Percentiles rank a stretch among this genome's conserved stretches.
phyloP scores from a whole-genome alignment of 2,888 invertebrate genomes.

The Caradrina clavipalpis region DNA sequence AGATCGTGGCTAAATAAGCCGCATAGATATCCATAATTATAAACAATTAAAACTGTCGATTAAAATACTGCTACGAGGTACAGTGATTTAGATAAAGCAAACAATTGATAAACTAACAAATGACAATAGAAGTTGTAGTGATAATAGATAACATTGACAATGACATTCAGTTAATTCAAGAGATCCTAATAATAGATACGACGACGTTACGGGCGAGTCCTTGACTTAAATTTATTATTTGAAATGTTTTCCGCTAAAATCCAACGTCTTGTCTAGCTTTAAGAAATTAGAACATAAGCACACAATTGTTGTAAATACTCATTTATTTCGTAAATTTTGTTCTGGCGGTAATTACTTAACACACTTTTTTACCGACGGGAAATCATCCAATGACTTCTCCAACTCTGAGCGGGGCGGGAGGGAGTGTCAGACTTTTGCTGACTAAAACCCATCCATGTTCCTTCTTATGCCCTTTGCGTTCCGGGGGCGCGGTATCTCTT shows the following conservation, averaged over 20 bases:
- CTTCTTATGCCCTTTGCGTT: too few relatives aligned
- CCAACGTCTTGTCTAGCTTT: background rate
- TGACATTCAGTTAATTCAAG: constrained; percentile 14
- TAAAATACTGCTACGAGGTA: background rate
- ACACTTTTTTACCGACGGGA: too few relatives aligned
- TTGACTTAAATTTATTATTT: background rate
- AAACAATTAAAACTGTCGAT: background rate
- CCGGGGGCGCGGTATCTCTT: too few relatives aligned
- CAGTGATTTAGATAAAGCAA: background rate
- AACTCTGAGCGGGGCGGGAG: too few relatives aligned
- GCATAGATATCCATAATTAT: too few relatives aligned
- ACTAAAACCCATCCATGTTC: too few relatives aligned
- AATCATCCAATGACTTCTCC: too few relatives aligned
- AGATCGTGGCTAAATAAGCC: too few relatives aligned
- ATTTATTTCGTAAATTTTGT: background rate
- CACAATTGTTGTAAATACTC: background rate
- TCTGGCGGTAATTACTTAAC: too few relatives aligned
- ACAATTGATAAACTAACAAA: constrained; percentile 18
- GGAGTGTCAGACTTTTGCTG: too few relatives aligned
- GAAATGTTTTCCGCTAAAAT: background rate
- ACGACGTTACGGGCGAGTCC: background rate
- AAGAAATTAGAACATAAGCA: background rate
- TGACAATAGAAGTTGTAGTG: background rate
- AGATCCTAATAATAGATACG: background rate
- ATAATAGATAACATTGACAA: constrained; percentile 42